Conservation (phyloP, 2,113 vertebrate species). For the Neolamprologus kungweensis region DNA sequence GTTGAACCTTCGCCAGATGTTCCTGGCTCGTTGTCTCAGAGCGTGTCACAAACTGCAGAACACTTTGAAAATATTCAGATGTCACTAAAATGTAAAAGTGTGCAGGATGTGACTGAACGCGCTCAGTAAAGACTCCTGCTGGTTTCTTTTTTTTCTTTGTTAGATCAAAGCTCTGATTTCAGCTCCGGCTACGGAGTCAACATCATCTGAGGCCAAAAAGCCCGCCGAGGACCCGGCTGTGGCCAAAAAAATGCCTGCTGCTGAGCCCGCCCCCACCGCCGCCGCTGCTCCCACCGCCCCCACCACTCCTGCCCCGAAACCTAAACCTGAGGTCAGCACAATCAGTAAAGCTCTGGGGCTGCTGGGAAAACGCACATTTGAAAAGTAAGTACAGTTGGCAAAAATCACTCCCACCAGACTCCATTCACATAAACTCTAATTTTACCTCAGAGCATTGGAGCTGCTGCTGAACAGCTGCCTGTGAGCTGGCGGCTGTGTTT, state of each 20-base stretch:
- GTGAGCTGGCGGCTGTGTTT: background rate
- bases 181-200: background rate
- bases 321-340: background rate
- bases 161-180: conserved; percentile 63
- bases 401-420: background rate
- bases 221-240: fast-evolving
- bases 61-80: background rate
- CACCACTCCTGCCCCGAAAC: background rate
- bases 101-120: background rate
- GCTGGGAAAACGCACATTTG: conserved; percentile 45
- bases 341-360: conserved; percentile 2
- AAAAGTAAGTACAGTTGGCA: conserved; percentile 28
- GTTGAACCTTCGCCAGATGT: background rate
- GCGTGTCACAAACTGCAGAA: background rate
- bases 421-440: background rate
- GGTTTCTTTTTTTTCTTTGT: background rate
- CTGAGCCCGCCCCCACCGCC: fast-evolving
- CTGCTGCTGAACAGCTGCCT: background rate
- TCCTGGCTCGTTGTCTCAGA: background rate
- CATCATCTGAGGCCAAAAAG: background rate
- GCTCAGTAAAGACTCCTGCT: background rate
- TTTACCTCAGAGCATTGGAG: background rate
- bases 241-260: fast-evolving
- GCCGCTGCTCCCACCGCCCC: fast-evolving
- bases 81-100: background rate